Base-by-base conservation (phyloP, 1,140 invertebrate genomes). In the Aphis gossypii region DNA sequence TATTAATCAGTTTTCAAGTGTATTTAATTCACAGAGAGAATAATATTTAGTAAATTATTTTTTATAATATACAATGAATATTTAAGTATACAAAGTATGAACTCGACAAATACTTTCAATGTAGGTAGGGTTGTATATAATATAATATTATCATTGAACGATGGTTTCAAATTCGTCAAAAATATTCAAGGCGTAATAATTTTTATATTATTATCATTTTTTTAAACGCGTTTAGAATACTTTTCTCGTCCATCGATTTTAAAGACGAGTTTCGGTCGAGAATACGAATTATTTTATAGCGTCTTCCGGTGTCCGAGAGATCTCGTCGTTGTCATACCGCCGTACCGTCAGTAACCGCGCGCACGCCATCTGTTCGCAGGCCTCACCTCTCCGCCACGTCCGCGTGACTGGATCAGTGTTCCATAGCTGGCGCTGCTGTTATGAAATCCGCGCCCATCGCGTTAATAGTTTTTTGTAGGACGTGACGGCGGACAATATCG, bases 361-460 rank as follows among this genome's bases (percentile, higher is more conserved):
- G 46, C 51, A 83, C 91, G 91, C 91, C 76, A 92, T 92, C 91
- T 92, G 68, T 30, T 82, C 9, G 91, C n/a, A 21, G 11, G 8
- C 3, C n/a, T 7, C 25, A 30, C 90, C 11, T 44, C 68, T 20
- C 18, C 25, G 21, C 23, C 20, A 23, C 1, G 18, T 44, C n/a
- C 1, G 1, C 30, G 68, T 92, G 38, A 68, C 44, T 60, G 6
- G 4, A 14, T 38, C 35, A 5, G 20, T 51, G 44, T 54, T 82
- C 44, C 46, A 92, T 54, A 92, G 91, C 60, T 83, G 6, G 91
- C 91, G 91, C 68, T 92, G 91, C 68, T 51, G 46, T 92, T 84
- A 92, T 83, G 91, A 21, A 9, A 25, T 60, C 25, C 54, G 21
- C 1, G 0, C 1, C 25, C 4, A 30, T 25, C 30, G 4, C 2